Conservation (phyloP, 2,797 vertebrate genomes). For the Falco naumanni region DNA sequence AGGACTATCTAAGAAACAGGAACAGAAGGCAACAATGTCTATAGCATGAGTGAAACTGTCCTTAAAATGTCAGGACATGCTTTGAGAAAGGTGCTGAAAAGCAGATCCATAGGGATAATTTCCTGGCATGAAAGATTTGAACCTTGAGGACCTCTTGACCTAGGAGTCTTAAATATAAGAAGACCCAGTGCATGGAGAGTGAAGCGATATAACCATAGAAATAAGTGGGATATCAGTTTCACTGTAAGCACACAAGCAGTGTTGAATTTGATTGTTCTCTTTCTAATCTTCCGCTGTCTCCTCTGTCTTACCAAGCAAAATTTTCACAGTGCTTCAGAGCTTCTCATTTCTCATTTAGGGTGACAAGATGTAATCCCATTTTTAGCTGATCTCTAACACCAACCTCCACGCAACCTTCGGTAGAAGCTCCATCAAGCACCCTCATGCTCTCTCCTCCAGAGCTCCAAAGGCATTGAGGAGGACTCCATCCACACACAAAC, state of each 20-base stretch:
- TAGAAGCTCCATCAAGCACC: not conserved
- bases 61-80: not conserved
- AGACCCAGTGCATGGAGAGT: not conserved
- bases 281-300: not conserved
- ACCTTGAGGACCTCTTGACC: not conserved
- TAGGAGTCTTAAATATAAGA: not conserved
- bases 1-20: not conserved
- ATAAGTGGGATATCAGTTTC: not conserved
- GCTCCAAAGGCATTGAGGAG: not conserved
- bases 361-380: not conserved
- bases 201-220: not conserved
- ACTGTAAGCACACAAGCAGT: not conserved
- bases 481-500: not conserved
- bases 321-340: not conserved
- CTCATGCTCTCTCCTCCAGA: not conserved
- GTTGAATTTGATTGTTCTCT: not conserved
- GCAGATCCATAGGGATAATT: not conserved
- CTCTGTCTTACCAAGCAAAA: not conserved
- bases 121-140: not conserved
- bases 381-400: not conserved
- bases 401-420: not conserved
- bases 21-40: not conserved
- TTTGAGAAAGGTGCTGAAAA: not conserved
- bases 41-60: not conserved
- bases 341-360: not conserved